Percentiles rank a stretch among this genome's conserved stretches.
These are phyloP conservation scores for Nasua narica DNA, from an alignment of 2,797 vertebrate species.

Conservation along the genomic window DNA sequence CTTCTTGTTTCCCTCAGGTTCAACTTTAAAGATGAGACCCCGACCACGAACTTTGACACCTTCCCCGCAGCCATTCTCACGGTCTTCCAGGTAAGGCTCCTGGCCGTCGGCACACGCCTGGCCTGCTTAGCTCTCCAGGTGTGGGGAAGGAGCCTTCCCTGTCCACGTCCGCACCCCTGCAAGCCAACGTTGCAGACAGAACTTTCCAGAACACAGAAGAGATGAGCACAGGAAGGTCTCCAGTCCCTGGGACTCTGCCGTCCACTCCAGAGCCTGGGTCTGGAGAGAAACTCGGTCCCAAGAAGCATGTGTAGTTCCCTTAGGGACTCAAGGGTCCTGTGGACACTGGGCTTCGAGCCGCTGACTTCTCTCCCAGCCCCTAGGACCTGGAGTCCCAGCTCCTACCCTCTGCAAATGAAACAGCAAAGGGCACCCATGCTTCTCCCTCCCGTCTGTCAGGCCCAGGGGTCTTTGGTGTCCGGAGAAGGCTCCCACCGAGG, in stretches of 20 bases:
- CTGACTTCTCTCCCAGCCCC: accelerated
- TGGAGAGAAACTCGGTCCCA: background rate
- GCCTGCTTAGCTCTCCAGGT: background rate
- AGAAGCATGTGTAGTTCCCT: background rate
- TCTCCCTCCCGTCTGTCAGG: background rate
- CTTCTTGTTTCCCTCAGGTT: slow-evolving; percentile 84
- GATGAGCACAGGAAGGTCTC: background rate
- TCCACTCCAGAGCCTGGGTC: background rate
- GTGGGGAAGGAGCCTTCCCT: background rate
- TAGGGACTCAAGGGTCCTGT: background rate
- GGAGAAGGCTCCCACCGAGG: accelerated
- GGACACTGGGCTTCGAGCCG: background rate
- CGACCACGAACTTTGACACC: slow-evolving; percentile 97
- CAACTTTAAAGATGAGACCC: slow-evolving; percentile 96
- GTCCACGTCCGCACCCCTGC: background rate
- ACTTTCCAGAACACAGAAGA: too few relatives aligned
- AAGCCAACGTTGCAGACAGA: accelerated
- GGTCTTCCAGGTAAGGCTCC: slow-evolving; percentile 93
- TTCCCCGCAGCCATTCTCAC: slow-evolving; percentile 98
- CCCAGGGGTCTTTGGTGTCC: background rate
- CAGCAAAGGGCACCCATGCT: background rate
- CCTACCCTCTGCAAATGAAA: background rate
- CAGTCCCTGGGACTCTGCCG: too few relatives aligned
- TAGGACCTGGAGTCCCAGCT: background rate
- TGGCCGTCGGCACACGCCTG: accelerated